Evolutionary conservation across 2,888 invertebrate species (phyloP).

Genomic region (Pteria penguin): DNA sequence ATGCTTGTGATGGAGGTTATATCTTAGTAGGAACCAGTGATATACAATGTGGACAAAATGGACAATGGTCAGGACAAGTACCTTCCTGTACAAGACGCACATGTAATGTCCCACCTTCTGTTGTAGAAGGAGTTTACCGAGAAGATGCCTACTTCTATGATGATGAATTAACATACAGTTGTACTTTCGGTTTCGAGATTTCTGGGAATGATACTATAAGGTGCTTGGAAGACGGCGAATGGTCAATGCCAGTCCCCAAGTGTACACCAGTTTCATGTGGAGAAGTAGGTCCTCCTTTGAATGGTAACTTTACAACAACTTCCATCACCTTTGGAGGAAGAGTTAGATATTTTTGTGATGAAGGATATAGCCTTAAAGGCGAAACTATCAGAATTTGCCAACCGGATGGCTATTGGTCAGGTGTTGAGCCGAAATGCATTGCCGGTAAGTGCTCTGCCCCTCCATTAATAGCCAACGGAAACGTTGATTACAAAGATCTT

Average conservation of each 20-base stretch:
- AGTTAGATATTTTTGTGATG: constrained; percentile 62
- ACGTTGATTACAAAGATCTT: constrained; percentile 71
- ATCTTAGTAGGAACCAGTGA: constrained; percentile 62
- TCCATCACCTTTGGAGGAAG: constrained; percentile 70
- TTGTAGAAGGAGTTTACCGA: constrained; percentile 55
- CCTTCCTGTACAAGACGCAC: constrained; percentile 71
- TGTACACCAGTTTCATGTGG: constrained; percentile 52
- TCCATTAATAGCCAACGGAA: constrained; percentile 80
- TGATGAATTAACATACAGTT: constrained; percentile 84
- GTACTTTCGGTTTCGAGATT: constrained; percentile 84
- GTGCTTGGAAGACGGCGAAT: constrained; percentile 65
- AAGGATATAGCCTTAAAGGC: constrained; percentile 64
- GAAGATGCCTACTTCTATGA: constrained; percentile 47
- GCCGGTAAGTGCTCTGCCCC: constrained; percentile 57
- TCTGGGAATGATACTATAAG: constrained; percentile 56
- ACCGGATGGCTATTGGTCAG: constrained; percentile 64
- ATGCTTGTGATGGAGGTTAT: constrained; percentile 75
- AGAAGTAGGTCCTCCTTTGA: constrained; percentile 35
- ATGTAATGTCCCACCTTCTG: constrained; percentile 66
- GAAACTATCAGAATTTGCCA: constrained; percentile 56
- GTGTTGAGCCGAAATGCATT: constrained; percentile 51
- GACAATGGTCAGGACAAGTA: constrained; percentile 69
- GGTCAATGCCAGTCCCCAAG: constrained; percentile 46
- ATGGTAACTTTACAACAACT: constrained; percentile 50
- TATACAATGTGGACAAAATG: constrained; percentile 71